phyloP scores from a whole-genome alignment of 2,888 invertebrate genomes.

The Drosophila nr. perissopoda region DNA sequence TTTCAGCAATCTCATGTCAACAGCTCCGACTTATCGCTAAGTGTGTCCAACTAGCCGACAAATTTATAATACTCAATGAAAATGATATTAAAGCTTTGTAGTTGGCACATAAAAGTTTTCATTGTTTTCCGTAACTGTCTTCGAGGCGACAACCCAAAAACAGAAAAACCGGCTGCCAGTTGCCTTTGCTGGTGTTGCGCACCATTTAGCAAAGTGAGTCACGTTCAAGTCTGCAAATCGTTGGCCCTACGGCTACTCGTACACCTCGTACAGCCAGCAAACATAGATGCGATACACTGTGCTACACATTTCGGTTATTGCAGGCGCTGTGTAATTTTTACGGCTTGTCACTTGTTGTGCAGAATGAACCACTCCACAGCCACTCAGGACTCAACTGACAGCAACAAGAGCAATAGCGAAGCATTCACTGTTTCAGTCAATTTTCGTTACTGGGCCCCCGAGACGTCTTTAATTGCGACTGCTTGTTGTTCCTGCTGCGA shows the following conservation, averaged over 20 bases:
- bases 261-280: conserved; percentile 46
- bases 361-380: conserved; percentile 17
- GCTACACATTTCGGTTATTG: conserved; percentile 69
- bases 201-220: conserved; percentile 80
- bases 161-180: conserved; percentile 9
- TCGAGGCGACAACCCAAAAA: conserved; percentile 44
- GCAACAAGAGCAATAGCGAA: background rate
- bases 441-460: conserved; percentile 76
- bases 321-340: conserved; percentile 69
- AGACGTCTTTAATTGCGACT: conserved; percentile 77
- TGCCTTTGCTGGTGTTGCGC: conserved; percentile 55
- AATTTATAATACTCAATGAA: conserved; percentile 39
- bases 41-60: conserved; percentile 20
- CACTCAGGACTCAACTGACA: background rate
- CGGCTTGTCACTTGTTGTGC: conserved; percentile 77
- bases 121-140: conserved; percentile 68
- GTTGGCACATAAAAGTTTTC: conserved; percentile 74
- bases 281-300: conserved; percentile 59
- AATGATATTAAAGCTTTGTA: conserved; percentile 51
- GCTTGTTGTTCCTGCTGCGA: conserved; percentile 49
- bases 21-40: background rate
- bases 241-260: conserved; percentile 62
- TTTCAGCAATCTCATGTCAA: background rate
- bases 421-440: conserved; percentile 60
- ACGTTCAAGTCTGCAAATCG: conserved; percentile 78